Percentiles rank a stretch among this genome's conserved stretches.
Evolutionary conservation across 2,797 vertebrate genomes (phyloP).

Genomic region (Sebastes miniatus): DNA sequence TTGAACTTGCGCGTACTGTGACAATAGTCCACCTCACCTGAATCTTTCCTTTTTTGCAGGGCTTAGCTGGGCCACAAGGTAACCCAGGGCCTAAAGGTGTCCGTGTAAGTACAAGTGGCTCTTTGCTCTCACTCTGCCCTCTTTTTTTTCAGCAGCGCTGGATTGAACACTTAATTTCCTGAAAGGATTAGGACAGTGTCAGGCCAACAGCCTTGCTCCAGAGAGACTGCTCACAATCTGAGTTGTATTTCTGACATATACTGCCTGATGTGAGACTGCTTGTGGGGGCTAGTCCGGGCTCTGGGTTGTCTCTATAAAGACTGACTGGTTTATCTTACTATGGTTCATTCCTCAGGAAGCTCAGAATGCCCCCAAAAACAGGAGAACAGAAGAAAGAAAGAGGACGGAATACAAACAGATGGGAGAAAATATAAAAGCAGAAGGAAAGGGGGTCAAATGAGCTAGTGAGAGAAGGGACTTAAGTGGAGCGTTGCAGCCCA

Average conservation of each 20-base stretch:
- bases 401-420: constrained; percentile 41
- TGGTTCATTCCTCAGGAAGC: constrained; percentile 29
- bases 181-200: constrained; percentile 67
- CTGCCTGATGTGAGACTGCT: constrained; percentile 22
- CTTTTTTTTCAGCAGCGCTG: constrained; percentile 24
- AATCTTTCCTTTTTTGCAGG: constrained; percentile 79
- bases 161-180: constrained; percentile 71
- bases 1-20: background rate
- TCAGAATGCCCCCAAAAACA: constrained; percentile 38
- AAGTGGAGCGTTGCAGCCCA: constrained; percentile 22
- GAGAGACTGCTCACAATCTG: constrained; percentile 19
- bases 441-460: constrained; percentile 29
- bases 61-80: constrained; percentile 93
- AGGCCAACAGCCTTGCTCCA: constrained; percentile 24
- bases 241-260: constrained; percentile 35
- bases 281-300: constrained; percentile 26
- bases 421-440: constrained; percentile 36
- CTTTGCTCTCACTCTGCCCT: constrained; percentile 7
- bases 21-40: constrained; percentile 46
- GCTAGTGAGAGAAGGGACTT: constrained; percentile 37
- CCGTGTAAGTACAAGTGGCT: constrained; percentile 86
- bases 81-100: constrained; percentile 93
- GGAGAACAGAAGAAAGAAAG: constrained; percentile 18
- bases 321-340: constrained; percentile 20
- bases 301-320: constrained; percentile 36